Base-by-base conservation (phyloP, 1,140 invertebrate genomes). In the Chironomus tepperi region DNA sequence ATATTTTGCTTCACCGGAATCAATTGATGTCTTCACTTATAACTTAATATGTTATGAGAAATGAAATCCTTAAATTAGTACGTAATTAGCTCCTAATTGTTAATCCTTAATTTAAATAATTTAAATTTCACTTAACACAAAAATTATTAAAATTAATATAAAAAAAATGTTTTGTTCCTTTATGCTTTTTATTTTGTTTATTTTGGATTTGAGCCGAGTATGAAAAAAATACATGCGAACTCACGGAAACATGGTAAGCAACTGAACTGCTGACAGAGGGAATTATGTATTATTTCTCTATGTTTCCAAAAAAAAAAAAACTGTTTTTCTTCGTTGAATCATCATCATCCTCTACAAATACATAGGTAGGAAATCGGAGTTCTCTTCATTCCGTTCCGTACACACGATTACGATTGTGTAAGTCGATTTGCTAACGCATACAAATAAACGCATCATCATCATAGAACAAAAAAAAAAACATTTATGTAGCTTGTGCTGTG, bases 271-370 rank as follows among this genome's bases (percentile, higher is more conserved):
- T 57, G 47, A 57, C 9, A n/a, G 12, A 57, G 47, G 47, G 47
- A 57, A 57, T 57, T 57, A 57, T 57, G 47, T 57, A 57, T 57
- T n/a, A 57, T 57, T 57, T 57, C 47, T 57, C 12, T 57, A 57
- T 57, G 12, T 57, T 57, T 57, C 47, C 47, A 57, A 57, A 57
- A 57, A 57, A 57, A 57, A 57, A 47, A 57, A 57, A 57, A 57
- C 47, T 12, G 47, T 57, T 57, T 57, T 57, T 57, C 47, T 57
- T 57, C 47, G 47, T 57, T 57, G 47, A 57, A 57, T 57, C 47
- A 57, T 47, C 43, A 47, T 57, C 47, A 57, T 57, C 47, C 47
- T n/a, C 12, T 57, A 57, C 47, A 57, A 12, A 57, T 15, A 57
- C 12, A 57, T n/a, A 57, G 24, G 24, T 34, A 34, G 2, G 24